These are phyloP conservation scores for Corydoras maculifer DNA, from an alignment of 2,113 vertebrate species.

Conservation along the genomic window DNA sequence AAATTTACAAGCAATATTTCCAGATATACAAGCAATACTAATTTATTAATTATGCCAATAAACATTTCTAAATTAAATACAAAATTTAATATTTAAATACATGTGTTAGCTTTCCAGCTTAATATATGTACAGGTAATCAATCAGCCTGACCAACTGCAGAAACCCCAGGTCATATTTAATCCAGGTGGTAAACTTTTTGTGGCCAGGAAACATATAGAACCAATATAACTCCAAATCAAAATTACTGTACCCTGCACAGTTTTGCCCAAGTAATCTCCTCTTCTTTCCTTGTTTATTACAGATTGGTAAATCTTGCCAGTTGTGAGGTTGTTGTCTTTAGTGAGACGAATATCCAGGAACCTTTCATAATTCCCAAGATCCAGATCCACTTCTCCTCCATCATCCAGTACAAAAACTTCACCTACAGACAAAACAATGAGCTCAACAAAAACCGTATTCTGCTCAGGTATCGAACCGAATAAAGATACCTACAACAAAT, in stretches of 20 bases:
- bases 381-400: constrained; percentile 93
- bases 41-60: too few species aligned
- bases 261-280: constrained; percentile 94
- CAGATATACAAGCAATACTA: too few species aligned
- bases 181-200: too few species aligned
- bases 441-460: too few species aligned
- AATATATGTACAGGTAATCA: too few species aligned
- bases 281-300: constrained; percentile 96
- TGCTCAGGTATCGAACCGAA: too few species aligned
- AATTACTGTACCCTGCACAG: constrained; percentile 81
- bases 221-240: background rate
- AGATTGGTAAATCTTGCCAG: constrained; percentile 93
- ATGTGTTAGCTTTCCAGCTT: too few species aligned
- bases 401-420: constrained; percentile 96
- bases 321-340: constrained; percentile 96
- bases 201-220: background rate
- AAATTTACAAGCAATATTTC: too few species aligned
- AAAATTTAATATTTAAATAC: too few species aligned
- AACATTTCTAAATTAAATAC: too few species aligned
- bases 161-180: too few species aligned
- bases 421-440: constrained; percentile 58
- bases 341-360: constrained; percentile 94
- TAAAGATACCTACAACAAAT: background rate
- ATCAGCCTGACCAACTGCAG: too few species aligned
- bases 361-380: constrained; percentile 93